These are phyloP conservation scores for Otis tarda DNA, from an alignment of 2,113 vertebrate genomes.

Conservation along the genomic window DNA sequence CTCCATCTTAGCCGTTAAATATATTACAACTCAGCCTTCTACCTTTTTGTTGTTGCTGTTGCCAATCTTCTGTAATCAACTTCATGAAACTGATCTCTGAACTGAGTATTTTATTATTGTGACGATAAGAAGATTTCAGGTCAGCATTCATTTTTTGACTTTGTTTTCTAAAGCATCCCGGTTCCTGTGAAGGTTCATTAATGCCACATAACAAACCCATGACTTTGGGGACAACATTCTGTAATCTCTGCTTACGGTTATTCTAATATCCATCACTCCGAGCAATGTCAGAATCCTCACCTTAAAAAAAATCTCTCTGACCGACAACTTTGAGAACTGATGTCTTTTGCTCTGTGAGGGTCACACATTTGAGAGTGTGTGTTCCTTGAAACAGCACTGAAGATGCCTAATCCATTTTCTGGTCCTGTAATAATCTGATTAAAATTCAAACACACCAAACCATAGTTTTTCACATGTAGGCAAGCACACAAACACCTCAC, in stretches of 20 bases:
- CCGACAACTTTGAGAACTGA: background rate
- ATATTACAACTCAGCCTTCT: background rate
- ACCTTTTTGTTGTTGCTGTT: background rate
- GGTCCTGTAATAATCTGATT: slow-evolving; percentile 18
- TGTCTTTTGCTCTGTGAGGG: background rate
- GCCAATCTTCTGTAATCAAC: background rate
- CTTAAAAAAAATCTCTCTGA: background rate
- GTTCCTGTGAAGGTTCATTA: background rate
- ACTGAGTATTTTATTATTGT: background rate
- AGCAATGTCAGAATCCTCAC: background rate
- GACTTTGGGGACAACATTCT: background rate
- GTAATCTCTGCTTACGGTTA: background rate
- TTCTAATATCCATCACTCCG: background rate
- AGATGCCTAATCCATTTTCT: slow-evolving; percentile 18
- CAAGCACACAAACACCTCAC: background rate
- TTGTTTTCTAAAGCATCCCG: background rate
- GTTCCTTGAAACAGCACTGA: background rate
- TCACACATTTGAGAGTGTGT: background rate
- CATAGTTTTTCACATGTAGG: background rate
- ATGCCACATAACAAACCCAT: background rate
- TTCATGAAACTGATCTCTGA: background rate
- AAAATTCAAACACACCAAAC: slow-evolving; percentile 21
- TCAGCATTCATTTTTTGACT: background rate
- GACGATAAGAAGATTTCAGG: background rate
- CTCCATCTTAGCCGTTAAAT: background rate